A percentile compares a stretch with the other conserved stretches of the same genome.
phyloP scores from a whole-genome alignment of 2,888 invertebrate species.

The Andrena trimmerana region DNA sequence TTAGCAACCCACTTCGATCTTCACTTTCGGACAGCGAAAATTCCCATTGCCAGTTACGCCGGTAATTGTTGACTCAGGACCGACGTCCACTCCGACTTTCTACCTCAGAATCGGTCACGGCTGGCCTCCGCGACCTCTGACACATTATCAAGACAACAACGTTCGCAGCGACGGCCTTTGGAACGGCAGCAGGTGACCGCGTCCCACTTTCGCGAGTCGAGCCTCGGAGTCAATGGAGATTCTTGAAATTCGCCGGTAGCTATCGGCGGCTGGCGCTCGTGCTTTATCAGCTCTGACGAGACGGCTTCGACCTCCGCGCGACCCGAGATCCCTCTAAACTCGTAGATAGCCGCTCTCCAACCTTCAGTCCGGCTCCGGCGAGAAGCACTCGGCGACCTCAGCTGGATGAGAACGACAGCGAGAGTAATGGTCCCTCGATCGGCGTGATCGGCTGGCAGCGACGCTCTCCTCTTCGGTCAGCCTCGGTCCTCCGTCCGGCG shows the following conservation, averaged over 20 bases:
- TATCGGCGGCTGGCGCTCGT: background rate
- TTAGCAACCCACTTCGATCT: no score
- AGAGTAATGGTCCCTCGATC: background rate
- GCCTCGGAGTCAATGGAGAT: conserved; percentile 23
- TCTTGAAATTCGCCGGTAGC: background rate
- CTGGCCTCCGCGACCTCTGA: background rate
- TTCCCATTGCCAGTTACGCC: background rate
- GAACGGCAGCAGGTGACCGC: conserved; percentile 2
- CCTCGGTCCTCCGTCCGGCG: background rate
- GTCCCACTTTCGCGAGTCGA: conserved; percentile 37
- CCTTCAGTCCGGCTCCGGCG: background rate
- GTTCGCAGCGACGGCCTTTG: background rate
- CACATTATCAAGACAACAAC: background rate
- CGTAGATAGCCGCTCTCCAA: background rate
- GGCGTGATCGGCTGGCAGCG: background rate
- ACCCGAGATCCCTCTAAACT: background rate
- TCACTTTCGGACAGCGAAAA: background rate
- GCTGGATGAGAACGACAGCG: background rate
- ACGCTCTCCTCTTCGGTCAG: conserved; percentile 15
- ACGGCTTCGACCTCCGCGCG: background rate
- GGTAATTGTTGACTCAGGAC: background rate
- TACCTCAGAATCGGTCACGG: background rate
- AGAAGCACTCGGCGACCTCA: background rate
- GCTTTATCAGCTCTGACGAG: background rate
- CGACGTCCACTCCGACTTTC: background rate